Evolutionary conservation across 2,888 invertebrate genomes (phyloP).

Genomic region (Drosophila pseudotakahashii): DNA sequence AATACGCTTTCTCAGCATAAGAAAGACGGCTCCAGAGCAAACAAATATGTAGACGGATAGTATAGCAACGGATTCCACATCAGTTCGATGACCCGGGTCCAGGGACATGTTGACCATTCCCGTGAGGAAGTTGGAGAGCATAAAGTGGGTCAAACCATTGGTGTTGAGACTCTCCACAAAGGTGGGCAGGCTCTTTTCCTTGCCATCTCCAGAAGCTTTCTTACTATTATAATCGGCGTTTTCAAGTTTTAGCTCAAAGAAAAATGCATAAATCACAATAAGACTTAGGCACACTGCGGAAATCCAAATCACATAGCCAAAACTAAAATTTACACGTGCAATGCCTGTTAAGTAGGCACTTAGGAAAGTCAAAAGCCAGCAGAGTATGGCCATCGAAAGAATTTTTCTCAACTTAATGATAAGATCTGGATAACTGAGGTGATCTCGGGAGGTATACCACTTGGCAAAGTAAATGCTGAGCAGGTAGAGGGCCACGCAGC

Average conservation of each 20-base stretch:
- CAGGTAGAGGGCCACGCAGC: slow-evolving; percentile 93
- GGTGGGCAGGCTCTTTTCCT: slow-evolving; percentile 28
- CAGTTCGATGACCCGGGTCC: slow-evolving; percentile 86
- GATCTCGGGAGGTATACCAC: slow-evolving; percentile 83
- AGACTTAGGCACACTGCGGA: slow-evolving; percentile 87
- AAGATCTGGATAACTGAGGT: slow-evolving; percentile 64
- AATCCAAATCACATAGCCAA: slow-evolving; percentile 92
- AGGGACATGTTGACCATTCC: slow-evolving; percentile 91
- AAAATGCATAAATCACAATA: slow-evolving; percentile 87
- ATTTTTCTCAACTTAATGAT: slow-evolving; percentile 69
- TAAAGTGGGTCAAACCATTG: slow-evolving; percentile 93
- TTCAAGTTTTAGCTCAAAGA: slow-evolving; percentile 81
- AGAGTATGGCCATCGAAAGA: slow-evolving; percentile 64
- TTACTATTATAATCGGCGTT: background rate
- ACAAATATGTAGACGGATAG: slow-evolving; percentile 87
- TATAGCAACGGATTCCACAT: slow-evolving; percentile 85
- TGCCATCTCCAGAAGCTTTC: background rate
- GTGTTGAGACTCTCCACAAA: slow-evolving; percentile 90
- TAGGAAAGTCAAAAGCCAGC: slow-evolving; percentile 85
- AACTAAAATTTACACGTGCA: slow-evolving; percentile 93
- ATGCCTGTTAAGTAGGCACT: slow-evolving; percentile 86
- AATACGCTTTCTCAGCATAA: slow-evolving; percentile 66
- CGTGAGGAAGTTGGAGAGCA: slow-evolving; percentile 93
- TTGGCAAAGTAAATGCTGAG: slow-evolving; percentile 88
- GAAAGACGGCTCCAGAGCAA: slow-evolving; percentile 62